phyloP scores from a whole-genome alignment of 2,888 invertebrate genomes.

The Sminthurides aquaticus region DNA sequence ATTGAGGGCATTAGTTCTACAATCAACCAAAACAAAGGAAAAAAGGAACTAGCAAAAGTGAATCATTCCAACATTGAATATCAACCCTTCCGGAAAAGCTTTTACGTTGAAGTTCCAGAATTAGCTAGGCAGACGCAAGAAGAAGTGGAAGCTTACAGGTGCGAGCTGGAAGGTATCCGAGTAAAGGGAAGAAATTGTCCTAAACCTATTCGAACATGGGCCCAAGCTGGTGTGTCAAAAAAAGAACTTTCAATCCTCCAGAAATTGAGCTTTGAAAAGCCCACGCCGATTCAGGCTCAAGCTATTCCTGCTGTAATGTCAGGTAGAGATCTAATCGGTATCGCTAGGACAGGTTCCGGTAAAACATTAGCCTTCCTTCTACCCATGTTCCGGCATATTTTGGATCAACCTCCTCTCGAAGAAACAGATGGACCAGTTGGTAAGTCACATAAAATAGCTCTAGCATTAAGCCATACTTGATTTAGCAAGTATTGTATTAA shows the following conservation, averaged over 20 bases:
- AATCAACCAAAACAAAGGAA: conserved; percentile 79
- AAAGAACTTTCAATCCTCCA: conserved; percentile 88
- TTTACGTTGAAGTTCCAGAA: conserved; percentile 97
- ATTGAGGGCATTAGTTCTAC: conserved; percentile 86
- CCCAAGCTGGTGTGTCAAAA: conserved; percentile 94
- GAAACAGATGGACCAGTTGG: conserved; percentile 93
- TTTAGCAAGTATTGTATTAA: background rate
- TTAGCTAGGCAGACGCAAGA: conserved; percentile 81
- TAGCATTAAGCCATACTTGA: too few species aligned
- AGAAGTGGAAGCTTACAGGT: conserved; percentile 68
- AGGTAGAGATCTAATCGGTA: conserved; percentile 92
- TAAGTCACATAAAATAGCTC: too few species aligned
- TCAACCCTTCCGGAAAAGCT: conserved; percentile 81
- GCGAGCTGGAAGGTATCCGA: conserved; percentile 86
- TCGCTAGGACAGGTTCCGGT: conserved; percentile 98
- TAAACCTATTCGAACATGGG: conserved; percentile 89
- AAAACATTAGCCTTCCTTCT: conserved; percentile 96
- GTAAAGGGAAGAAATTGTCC: conserved; percentile 96
- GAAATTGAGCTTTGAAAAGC: conserved; percentile 81
- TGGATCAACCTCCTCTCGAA: conserved; percentile 87
- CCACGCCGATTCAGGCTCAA: conserved; percentile 97
- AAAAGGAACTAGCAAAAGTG: conserved; percentile 87
- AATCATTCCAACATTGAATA: conserved; percentile 83
- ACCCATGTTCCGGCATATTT: conserved; percentile 93
- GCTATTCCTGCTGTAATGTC: conserved; percentile 97